Evolutionary conservation across 2,797 vertebrate species (phyloP).

Genomic region (Eutrigla gurnardus): DNA sequence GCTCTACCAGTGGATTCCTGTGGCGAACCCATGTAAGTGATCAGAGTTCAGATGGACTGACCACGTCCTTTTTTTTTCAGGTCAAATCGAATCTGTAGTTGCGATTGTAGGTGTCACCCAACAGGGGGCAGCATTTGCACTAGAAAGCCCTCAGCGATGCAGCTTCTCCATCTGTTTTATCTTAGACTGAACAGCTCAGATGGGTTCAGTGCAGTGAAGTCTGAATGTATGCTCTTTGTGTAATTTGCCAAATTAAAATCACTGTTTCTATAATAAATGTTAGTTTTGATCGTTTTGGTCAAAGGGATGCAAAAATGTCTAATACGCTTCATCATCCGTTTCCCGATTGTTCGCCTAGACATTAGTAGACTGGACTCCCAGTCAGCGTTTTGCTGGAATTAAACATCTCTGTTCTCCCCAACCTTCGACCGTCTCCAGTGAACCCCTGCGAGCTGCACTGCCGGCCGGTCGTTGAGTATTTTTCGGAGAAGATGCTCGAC

Average conservation of each 20-base stretch:
- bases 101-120: slow-evolving; percentile 44
- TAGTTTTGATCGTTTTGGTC: not conserved
- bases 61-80: not conserved
- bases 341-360: not conserved
- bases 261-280: slow-evolving; percentile 2
- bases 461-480: slow-evolving; percentile 87
- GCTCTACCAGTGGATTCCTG: slow-evolving; percentile 93
- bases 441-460: slow-evolving; percentile 95
- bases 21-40: slow-evolving; percentile 86
- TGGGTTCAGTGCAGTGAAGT: not conserved
- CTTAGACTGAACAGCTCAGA: too few relatives aligned
- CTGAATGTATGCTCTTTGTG: not conserved
- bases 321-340: too few relatives aligned
- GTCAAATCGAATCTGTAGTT: not conserved
- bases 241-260: slow-evolving; percentile 5
- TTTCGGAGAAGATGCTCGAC: slow-evolving; percentile 97
- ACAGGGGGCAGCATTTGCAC: slow-evolving; percentile 67
- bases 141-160: slow-evolving; percentile 14
- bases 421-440: slow-evolving; percentile 69
- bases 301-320: not conserved
- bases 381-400: not conserved
- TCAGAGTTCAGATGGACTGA: slow-evolving; percentile 3
- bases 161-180: not conserved
- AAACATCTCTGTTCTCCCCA: not conserved
- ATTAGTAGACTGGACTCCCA: not conserved